phyloP scores from a whole-genome alignment of 2,113 vertebrate species.

The Sphyrna mokarran region DNA sequence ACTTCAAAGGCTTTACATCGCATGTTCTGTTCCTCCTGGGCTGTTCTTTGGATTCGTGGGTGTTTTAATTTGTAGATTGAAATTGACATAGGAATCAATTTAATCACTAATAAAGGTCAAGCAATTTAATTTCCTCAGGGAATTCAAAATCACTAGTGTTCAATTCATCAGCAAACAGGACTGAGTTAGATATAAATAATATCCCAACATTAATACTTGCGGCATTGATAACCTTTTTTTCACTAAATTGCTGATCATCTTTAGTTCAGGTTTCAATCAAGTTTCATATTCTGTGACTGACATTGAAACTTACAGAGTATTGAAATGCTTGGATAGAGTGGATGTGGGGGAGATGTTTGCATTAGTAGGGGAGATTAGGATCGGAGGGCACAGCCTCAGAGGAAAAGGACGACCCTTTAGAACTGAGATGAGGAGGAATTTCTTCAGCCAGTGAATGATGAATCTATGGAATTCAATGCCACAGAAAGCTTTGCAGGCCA shows the following conservation, averaged over 20 bases:
- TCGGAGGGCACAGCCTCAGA: no score
- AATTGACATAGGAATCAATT: not conserved
- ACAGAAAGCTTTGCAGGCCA: no score
- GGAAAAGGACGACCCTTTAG: no score
- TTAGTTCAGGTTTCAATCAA: not conserved
- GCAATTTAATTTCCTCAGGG: not conserved
- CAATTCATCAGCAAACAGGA: not conserved
- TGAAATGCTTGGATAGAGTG: no score
- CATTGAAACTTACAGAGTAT: not conserved
- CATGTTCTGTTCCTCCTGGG: not conserved
- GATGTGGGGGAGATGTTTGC: no score
- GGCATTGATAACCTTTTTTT: not conserved
- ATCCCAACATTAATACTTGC: not conserved
- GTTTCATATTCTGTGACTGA: not conserved
- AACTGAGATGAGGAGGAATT: no score
- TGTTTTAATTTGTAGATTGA: not conserved
- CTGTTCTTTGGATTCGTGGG: not conserved
- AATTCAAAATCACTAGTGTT: not conserved
- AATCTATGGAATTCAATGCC: no score
- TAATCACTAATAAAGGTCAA: not conserved
- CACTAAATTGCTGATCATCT: not conserved
- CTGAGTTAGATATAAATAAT: not conserved
- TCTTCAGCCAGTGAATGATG: no score
- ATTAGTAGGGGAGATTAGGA: no score
- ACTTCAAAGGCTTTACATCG: not conserved